Evolutionary conservation across 2,888 invertebrate species (phyloP).

Genomic region (Teinopalpus imperialis): DNA sequence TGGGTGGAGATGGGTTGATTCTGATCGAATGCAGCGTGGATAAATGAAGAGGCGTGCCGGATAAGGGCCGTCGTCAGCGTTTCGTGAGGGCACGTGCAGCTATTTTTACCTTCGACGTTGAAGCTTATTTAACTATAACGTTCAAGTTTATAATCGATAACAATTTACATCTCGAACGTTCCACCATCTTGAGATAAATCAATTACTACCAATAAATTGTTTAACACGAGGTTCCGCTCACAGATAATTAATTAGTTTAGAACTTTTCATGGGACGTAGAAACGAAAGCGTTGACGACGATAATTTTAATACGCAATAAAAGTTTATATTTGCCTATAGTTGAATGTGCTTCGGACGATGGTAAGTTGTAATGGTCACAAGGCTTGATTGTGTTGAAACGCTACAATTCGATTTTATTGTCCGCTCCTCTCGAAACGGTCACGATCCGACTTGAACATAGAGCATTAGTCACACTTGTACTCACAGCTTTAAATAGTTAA

Average conservation of each 20-base stretch:
- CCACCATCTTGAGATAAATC: conserved; percentile 29
- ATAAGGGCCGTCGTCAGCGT: conserved; percentile 43
- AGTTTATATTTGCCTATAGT: conserved; percentile 6
- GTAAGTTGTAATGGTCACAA: conserved; percentile 10
- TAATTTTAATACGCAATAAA: conserved; percentile 2
- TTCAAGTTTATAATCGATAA: conserved; percentile 34
- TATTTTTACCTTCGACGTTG: conserved; percentile 50
- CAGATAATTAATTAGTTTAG: conserved; percentile 6
- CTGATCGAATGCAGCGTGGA: conserved; percentile 33
- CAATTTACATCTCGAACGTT: conserved; percentile 33
- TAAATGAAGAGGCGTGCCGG: conserved; percentile 48
- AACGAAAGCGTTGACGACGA: background rate
- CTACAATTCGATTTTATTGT: conserved; percentile 35
- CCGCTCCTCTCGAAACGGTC: conserved; percentile 50
- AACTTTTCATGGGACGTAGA: conserved; percentile 12
- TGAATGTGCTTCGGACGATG: background rate
- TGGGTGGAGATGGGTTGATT: conserved; percentile 19
- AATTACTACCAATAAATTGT: conserved; percentile 18
- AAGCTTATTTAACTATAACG: conserved; percentile 35
- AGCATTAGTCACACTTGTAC: conserved; percentile 55
- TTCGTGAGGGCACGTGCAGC: conserved; percentile 49
- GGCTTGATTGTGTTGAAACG: conserved; percentile 28
- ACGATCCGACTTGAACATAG: conserved; percentile 48
- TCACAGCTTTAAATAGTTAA: conserved; percentile 2
- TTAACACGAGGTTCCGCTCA: conserved; percentile 2